phyloP scores from a whole-genome alignment of 2,113 vertebrate genomes.

The Callospermophilus lateralis region DNA sequence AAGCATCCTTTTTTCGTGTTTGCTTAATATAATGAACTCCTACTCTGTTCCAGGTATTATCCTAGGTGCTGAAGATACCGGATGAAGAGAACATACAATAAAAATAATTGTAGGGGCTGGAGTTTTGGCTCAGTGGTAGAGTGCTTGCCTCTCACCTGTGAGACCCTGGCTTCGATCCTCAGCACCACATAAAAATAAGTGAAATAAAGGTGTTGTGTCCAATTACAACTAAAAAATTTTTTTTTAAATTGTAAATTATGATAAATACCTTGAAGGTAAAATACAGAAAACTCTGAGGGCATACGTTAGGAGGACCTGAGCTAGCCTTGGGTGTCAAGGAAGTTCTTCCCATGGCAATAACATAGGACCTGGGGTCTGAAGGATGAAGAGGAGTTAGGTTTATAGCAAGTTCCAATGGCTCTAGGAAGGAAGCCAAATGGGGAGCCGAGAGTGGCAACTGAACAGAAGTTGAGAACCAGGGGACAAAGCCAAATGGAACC shows the following conservation, averaged over 20 bases:
- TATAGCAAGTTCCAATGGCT: conserved; percentile 29
- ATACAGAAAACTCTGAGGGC: background rate
- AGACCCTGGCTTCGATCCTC: too few relatives aligned
- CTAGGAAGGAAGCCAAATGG: background rate
- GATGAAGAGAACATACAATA: background rate
- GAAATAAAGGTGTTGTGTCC: too few relatives aligned
- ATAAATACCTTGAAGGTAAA: background rate
- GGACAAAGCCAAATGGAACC: background rate
- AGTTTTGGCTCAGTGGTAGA: too few relatives aligned
- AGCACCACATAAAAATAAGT: too few relatives aligned
- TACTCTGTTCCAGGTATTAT: background rate
- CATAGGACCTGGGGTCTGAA: background rate
- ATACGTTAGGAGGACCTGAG: background rate
- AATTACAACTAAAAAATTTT: too few relatives aligned
- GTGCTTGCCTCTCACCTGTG: too few relatives aligned
- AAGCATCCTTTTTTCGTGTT: background rate
- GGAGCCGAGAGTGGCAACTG: background rate
- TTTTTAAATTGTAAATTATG: too few relatives aligned
- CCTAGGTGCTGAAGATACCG: background rate
- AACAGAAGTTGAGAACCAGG: background rate
- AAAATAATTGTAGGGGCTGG: too few relatives aligned
- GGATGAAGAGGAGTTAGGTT: background rate
- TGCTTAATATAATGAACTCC: background rate
- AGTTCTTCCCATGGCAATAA: background rate
- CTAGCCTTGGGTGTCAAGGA: background rate